These are phyloP conservation scores for Eulemur coronatus DNA, from an alignment of 2,797 vertebrate genomes.

Conservation along the genomic window DNA sequence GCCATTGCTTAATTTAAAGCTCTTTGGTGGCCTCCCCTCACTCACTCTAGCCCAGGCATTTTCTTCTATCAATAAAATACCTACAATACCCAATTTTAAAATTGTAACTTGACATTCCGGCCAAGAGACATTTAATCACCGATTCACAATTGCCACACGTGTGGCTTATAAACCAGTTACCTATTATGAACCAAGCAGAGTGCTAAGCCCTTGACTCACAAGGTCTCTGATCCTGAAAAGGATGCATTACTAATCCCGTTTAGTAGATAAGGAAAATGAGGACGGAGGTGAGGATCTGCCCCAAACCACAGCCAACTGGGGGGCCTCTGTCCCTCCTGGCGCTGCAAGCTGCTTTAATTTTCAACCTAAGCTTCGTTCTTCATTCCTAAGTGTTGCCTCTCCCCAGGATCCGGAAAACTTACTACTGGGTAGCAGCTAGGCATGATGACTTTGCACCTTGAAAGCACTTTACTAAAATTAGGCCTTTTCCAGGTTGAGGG, in stretches of 20 bases:
- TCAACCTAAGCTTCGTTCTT: background rate
- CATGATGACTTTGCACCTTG: conserved; percentile 59
- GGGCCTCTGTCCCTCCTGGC: background rate
- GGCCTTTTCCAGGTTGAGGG: conserved; percentile 22
- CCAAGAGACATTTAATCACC: background rate
- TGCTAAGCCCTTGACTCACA: background rate
- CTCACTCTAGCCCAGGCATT: background rate
- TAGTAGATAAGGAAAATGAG: background rate
- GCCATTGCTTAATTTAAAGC: conserved; percentile 7
- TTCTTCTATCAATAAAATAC: conserved; percentile 12
- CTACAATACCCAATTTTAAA: conserved; percentile 18
- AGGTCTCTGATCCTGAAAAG: background rate
- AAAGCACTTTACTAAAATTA: background rate
- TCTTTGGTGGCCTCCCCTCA: background rate
- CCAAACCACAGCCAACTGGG: background rate
- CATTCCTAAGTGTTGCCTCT: background rate
- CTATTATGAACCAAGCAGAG: background rate
- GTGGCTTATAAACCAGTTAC: background rate
- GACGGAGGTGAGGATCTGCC: background rate
- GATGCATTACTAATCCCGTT: background rate
- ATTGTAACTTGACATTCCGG: background rate
- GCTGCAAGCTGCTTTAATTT: background rate
- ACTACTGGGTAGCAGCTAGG: background rate
- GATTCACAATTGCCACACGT: background rate
- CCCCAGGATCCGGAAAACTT: background rate